These are phyloP conservation scores for Aptenodytes patagonicus DNA, from an alignment of 2,113 vertebrate species.

Conservation along the genomic window DNA sequence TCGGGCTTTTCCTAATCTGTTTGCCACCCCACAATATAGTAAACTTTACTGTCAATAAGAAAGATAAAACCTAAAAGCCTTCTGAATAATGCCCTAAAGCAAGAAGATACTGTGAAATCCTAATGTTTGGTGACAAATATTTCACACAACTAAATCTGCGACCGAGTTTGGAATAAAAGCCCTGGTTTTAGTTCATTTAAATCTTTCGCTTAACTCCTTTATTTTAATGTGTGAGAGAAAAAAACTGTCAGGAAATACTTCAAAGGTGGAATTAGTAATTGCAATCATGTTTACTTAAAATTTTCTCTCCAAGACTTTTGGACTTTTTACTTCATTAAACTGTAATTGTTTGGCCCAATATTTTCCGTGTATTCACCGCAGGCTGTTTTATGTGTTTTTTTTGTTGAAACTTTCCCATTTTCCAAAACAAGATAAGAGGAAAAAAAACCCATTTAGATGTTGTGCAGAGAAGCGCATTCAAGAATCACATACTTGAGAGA, in stretches of 20 bases:
- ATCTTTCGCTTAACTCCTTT: not conserved
- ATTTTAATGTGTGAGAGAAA: not conserved
- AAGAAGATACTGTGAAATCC: slow-evolving; percentile 1
- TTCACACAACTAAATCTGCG: not conserved
- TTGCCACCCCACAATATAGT: slow-evolving; percentile 29
- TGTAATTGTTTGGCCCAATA: not conserved
- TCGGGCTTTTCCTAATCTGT: slow-evolving; percentile 42
- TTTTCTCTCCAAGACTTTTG: not conserved
- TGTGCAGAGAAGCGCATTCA: not conserved
- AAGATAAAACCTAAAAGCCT: slow-evolving; percentile 39
- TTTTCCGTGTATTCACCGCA: not conserved
- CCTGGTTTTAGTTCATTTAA: not conserved
- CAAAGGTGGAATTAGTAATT: not conserved
- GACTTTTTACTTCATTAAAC: not conserved
- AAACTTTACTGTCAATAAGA: slow-evolving; percentile 49
- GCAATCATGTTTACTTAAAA: not conserved
- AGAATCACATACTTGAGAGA: not conserved
- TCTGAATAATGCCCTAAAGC: slow-evolving; percentile 18
- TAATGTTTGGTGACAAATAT: not conserved
- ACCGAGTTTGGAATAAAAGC: not conserved
- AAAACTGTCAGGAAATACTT: not conserved
- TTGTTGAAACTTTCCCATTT: not conserved
- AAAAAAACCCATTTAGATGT: not conserved
- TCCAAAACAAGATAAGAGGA: not conserved
- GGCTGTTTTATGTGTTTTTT: not conserved